Percentiles rank a stretch among this genome's conserved stretches.
These are phyloP conservation scores for Agonopterix alstromeriana DNA, from an alignment of 2,888 invertebrate species.

Conservation along the genomic window DNA sequence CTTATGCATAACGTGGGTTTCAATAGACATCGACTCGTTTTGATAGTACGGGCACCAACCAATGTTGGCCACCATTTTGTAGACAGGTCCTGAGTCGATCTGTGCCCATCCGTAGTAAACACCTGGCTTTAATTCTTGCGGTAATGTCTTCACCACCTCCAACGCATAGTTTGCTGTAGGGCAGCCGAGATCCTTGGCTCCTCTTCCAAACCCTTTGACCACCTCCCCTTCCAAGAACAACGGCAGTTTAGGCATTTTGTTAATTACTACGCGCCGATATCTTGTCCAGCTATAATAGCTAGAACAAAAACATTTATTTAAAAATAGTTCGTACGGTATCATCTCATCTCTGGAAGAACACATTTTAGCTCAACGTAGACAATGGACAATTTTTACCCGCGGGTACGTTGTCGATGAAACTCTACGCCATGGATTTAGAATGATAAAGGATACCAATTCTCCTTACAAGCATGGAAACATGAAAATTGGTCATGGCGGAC, in stretches of 20 bases:
- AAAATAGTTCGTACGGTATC: too few species aligned
- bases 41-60: constrained; percentile 98
- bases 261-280: too few species aligned
- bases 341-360: too few species aligned
- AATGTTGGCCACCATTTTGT: constrained; percentile 97
- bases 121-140: constrained; percentile 85
- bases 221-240: constrained; percentile 87
- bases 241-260: constrained; percentile 49
- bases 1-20: constrained; percentile 92
- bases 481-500: too few species aligned
- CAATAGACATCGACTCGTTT: constrained; percentile 94
- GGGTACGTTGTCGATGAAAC: too few species aligned
- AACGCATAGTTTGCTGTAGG: constrained; percentile 90
- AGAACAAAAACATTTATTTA: too few species aligned
- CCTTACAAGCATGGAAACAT: too few species aligned
- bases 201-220: constrained; percentile 95
- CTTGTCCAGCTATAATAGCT: too few species aligned
- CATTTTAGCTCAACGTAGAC: too few species aligned
- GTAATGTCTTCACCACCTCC: constrained; percentile 86
- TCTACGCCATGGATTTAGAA: too few species aligned
- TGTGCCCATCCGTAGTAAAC: constrained; percentile 97
- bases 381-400: too few species aligned
- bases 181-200: constrained; percentile 96
- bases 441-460: too few species aligned
- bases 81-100: constrained; percentile 81